Evolutionary conservation across 2,113 vertebrate genomes (phyloP).

Genomic region (Holacanthus passer): DNA sequence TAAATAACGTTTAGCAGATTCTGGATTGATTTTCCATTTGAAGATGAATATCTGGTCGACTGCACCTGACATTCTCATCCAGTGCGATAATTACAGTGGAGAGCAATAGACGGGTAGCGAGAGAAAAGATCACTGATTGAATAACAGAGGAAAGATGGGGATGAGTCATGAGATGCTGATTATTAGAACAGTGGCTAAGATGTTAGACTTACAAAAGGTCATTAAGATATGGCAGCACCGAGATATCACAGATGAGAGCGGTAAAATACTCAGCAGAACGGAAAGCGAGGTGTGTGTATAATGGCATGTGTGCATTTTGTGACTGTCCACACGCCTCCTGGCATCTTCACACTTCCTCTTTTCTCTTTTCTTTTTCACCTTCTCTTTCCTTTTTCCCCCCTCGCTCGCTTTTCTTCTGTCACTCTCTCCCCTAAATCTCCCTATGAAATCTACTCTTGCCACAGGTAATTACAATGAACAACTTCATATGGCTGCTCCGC

Average conservation of each 20-base stretch:
- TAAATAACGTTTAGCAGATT: constrained; percentile 38
- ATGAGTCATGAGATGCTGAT: constrained; percentile 79
- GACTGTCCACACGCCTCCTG: constrained; percentile 4
- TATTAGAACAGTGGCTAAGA: constrained; percentile 78
- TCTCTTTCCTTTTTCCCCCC: constrained; percentile 6
- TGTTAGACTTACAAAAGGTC: constrained; percentile 77
- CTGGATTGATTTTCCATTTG: constrained; percentile 68
- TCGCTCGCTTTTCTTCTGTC: constrained; percentile 50
- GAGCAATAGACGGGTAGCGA: constrained; percentile 64
- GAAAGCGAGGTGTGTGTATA: constrained; percentile 47
- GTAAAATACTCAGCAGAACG: constrained; percentile 50
- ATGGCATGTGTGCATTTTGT: constrained; percentile 41
- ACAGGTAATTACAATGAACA: constrained; percentile 97
- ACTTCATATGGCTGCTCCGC: constrained; percentile 95
- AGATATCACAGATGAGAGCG: constrained; percentile 71
- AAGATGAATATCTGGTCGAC: constrained; percentile 67
- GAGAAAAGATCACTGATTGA: constrained; percentile 79
- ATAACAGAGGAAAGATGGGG: constrained; percentile 70
- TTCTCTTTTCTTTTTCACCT: not conserved
- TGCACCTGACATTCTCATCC: constrained; percentile 79
- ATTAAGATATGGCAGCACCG: constrained; percentile 73
- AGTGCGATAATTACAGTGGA: constrained; percentile 77
- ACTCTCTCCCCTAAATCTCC: constrained; percentile 76
- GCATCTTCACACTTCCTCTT: constrained; percentile 10
- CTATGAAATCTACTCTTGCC: constrained; percentile 96